Percentiles rank a stretch among this genome's conserved stretches.
phyloP scores from a whole-genome alignment of 2,797 vertebrate species.

The Phyllotis vaccarum region DNA sequence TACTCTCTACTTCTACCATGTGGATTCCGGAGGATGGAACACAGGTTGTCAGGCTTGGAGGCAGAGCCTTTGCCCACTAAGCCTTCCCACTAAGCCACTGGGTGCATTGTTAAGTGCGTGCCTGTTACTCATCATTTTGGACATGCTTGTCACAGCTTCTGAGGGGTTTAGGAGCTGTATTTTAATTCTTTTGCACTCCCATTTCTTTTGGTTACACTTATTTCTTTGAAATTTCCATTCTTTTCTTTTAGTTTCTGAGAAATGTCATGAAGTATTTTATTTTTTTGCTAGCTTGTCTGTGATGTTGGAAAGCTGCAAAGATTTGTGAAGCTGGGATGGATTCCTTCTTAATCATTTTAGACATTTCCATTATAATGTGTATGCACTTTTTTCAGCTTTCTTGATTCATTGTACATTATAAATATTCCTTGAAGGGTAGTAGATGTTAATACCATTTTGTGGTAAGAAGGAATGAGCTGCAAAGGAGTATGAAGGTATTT shows the following conservation, averaged over 20 bases:
- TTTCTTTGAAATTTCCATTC: slow-evolving; percentile 66
- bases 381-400: slow-evolving; percentile 51
- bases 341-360: slow-evolving; percentile 78
- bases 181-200: slow-evolving; percentile 56
- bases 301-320: slow-evolving; percentile 66
- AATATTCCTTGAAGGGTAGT: slow-evolving; percentile 58
- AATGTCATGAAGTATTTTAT: slow-evolving; percentile 71
- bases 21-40: neutral
- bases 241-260: slow-evolving; percentile 64
- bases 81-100: neutral
- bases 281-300: slow-evolving; percentile 64
- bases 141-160: slow-evolving; percentile 51
- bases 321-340: slow-evolving; percentile 70
- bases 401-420: slow-evolving; percentile 70
- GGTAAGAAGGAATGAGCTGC: slow-evolving; percentile 18
- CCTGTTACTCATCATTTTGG: slow-evolving; percentile 54
- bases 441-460: slow-evolving; percentile 59
- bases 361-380: slow-evolving; percentile 74
- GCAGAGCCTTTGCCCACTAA: neutral
- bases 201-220: slow-evolving; percentile 71
- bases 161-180: slow-evolving; percentile 51
- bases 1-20: neutral
- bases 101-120: neutral
- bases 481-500: slow-evolving; percentile 61
- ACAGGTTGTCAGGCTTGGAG: neutral